Conservation (phyloP, 2,113 vertebrate species). For the human (Homo sapiens) region GRCh38 chr3:162592501-162593000, state of each 20-base stretch:
- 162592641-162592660: conserved; percentile 7
- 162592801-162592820: not conserved
- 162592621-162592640: not conserved
- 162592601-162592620: conserved; percentile 43
- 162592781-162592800: not conserved
- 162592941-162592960: conserved; percentile 7
- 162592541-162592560: not conserved
- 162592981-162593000: not conserved
- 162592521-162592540: not conserved
- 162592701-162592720: not conserved
- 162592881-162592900: conserved; percentile 19
- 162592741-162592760: not conserved
- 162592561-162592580: not conserved
- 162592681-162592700: not conserved
- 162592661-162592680: conserved; percentile 27
- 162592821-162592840: not conserved
- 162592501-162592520: not conserved
- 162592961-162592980: conserved; percentile 24
- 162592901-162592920: not conserved
- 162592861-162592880: not conserved
- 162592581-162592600: not conserved
- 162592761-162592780: not conserved
- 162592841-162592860: not conserved
- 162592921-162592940: not conserved
- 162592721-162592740: not conserved